Conservation (phyloP, 1,140 invertebrate species). For the Diorhabda carinulata region DNA sequence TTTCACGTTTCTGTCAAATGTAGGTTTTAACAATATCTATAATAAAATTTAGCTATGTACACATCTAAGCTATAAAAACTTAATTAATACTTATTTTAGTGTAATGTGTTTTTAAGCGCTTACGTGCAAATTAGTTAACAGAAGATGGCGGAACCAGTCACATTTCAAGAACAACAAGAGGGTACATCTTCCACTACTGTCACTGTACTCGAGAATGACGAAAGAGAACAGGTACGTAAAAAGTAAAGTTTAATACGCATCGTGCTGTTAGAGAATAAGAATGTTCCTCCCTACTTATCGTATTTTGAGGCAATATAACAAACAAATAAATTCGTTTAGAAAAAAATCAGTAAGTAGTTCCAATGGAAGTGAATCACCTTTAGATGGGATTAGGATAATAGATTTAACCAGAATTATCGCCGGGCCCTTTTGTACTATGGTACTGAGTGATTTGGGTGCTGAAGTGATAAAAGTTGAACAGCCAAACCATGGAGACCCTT, state of each 20-base stretch:
- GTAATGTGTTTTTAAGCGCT: slow-evolving; percentile 10
- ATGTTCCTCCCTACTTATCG: slow-evolving; percentile 8
- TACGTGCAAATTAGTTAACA: slow-evolving; percentile 6
- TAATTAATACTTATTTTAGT: not conserved
- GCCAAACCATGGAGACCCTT: slow-evolving; percentile 80
- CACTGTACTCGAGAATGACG: slow-evolving; percentile 36
- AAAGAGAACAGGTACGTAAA: slow-evolving; percentile 32
- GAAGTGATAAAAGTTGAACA: slow-evolving; percentile 90
- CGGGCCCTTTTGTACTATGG: slow-evolving; percentile 89
- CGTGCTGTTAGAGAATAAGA: not conserved
- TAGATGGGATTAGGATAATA: slow-evolving; percentile 67
- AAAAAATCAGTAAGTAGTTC: slow-evolving; percentile 11
- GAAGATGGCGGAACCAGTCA: slow-evolving; percentile 39
- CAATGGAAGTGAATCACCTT: slow-evolving; percentile 23
- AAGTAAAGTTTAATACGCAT: slow-evolving; percentile 11
- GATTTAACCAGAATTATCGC: slow-evolving; percentile 80
- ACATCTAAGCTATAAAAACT: not conserved
- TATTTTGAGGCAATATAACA: not conserved
- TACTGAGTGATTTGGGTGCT: slow-evolving; percentile 89
- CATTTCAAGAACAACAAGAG: slow-evolving; percentile 35
- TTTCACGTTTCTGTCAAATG: not conserved
- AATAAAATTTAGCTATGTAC: not conserved
- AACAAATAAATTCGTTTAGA: not conserved
- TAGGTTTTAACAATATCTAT: not conserved
- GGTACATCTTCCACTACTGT: slow-evolving; percentile 37